Evolutionary conservation across 2,797 vertebrate species (phyloP).

Genomic region (Cirrhinus molitorella): DNA sequence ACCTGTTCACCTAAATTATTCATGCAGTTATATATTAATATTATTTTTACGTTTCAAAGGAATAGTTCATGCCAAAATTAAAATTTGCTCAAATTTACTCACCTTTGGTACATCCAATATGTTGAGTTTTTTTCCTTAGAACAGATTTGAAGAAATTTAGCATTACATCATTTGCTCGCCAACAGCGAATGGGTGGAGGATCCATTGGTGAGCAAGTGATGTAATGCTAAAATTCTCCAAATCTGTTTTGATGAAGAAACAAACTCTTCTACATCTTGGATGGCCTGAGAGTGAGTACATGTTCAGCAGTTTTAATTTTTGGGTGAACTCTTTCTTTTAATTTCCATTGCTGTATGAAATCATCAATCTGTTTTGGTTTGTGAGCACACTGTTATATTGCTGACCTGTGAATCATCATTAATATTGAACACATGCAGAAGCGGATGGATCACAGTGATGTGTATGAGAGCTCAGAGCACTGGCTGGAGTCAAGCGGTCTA

Average conservation of each 20-base stretch:
- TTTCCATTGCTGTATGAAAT: background rate
- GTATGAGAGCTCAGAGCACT: slow-evolving; percentile 71
- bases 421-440: slow-evolving; percentile 63
- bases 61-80: background rate
- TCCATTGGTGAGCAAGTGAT: background rate
- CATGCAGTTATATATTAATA: background rate
- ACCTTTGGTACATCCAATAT: background rate
- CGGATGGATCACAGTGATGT: slow-evolving; percentile 32
- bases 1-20: background rate
- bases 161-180: background rate
- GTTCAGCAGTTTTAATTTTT: too few species aligned
- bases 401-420: slow-evolving; percentile 19
- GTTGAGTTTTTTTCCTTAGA: too few species aligned
- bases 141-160: background rate
- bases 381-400: background rate
- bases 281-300: background rate
- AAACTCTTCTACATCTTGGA: background rate
- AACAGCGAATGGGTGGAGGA: background rate
- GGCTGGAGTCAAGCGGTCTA: slow-evolving; percentile 73
- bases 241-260: background rate
- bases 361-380: background rate
- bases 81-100: background rate
- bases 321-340: too few species aligned
- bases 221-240: background rate
- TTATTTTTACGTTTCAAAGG: background rate